Base-by-base conservation (phyloP, 2,888 invertebrate species). In the Sphinx pinastri region DNA sequence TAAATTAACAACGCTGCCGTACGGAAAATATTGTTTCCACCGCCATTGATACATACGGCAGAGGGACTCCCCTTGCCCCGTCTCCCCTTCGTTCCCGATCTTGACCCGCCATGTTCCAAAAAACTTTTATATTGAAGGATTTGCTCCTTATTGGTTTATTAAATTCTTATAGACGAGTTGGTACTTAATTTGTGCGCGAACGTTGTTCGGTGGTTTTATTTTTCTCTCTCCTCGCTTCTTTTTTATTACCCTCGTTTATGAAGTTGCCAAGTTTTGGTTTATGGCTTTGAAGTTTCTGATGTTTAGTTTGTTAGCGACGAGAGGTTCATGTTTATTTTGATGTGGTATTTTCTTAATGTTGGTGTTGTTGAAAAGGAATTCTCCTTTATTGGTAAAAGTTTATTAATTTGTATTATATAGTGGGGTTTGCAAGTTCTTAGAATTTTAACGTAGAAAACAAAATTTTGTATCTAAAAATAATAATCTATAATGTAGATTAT, bases 91-190 rank as follows among this genome's bases (percentile, higher is more conserved):
- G 38, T 38, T 5, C 49, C 13, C 63, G 19, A 47, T 63, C 49
- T 47, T 63, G 63, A 63, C 63, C 63, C 63, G 49, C 13, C 47
- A 13, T 63, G 63, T 63, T 63, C 63, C 63, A 19, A 49, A 47
- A 63, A 63, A 63, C 63, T 63, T 63, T 63, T 47, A 63, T 63
- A 63, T 63, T 63, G 63, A 63, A 47, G 63, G 63, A 63, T 49
- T 49, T 49, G 49, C 63, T 63, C 63, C 49, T 63, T 63, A 63
- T 63, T 63, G 63, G 63, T 63, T 63, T 63, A 63, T 63, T 63
- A 63, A 63, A 63, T 63, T 63, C 63, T 63, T 49, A 63, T 63
- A 63, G 63, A 49, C 63, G 63, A 63, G 63, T 63, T 6, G 63
- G 63, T 49, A 63, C 63, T 63, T 63, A 63, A 63, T 63, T 63